Evolutionary conservation across 92 coral and sea anemone species (phyloP), one percentile per base, ranked within the genome.

Genomic region (Isaurus tuberculatus): DNA sequence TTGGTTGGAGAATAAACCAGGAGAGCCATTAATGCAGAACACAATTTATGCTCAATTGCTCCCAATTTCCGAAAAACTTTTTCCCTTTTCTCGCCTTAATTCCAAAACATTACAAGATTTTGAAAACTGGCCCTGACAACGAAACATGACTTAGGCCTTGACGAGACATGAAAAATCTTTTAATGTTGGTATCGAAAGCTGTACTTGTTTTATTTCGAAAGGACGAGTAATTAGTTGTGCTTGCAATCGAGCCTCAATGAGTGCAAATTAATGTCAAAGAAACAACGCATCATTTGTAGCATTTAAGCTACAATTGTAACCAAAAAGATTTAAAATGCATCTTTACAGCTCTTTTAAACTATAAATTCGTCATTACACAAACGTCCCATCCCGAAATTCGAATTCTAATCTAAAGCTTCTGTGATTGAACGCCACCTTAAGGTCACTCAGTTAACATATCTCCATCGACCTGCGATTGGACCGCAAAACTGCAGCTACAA

Each of bases 391-490:
- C 70, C 68, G 13, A 77, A 77, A 77, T 8, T 77, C 82, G 82
- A 77, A 77, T 77, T 77, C 69, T 77, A 57, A 33, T 14, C 20
- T 49, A 57, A 36, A 16, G 82, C 82, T 6, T 44, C 82, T 11
- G 34, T 40, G 51, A 57, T 22, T 34, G 30, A 33, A 75, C 55
- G 86, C 49, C 84, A 58, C 86, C 70, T 70, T 79, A 46, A 78
- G 85, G 89, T 79, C 81, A 85, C 65, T 88, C 51, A 89, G 86
- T 88, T 70, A 79, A 88, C 84, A 88, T 68, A 69, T 70, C 68
- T 81, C 67, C 80, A 79, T 72, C 67, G 81, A 84, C 91, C 79
- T 49, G 79, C 84, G 86, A 84, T 84, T 79, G 86, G 78, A 68
- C 53, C 70, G 68, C 70, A 33, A 60, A 77, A 77, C 82, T 57